Evolutionary conservation across 1,140 invertebrate genomes (phyloP), one percentile per base, ranked within the genome.

Genomic region (Eupristina koningsbergeri): DNA sequence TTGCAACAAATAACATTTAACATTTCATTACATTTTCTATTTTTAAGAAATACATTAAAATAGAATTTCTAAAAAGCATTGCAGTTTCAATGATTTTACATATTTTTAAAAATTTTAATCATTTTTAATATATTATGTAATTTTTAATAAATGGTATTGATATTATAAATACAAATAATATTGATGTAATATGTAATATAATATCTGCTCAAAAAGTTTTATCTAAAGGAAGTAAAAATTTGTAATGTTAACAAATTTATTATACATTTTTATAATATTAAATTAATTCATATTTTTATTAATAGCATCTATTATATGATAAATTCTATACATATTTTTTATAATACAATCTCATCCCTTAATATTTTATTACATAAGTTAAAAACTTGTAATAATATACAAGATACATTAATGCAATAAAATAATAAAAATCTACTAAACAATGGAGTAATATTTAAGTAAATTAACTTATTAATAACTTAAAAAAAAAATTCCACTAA

Each of bases 401-500:
- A 64, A 64, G 11, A 34, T 64, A 34, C 34, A 31, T 64, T 13
- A 64, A 64, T 34, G 29, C 61, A 64, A 64, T 31, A 64, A 34
- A 17, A 58, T 26, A 58, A 58, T 58, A 26, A 26, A 1, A 15
- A 31, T 67, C 0, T 67, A 36, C 0, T 67, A 64, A 64, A 64
- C 3, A 3, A 58, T 76, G 8, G 11, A 45, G 15, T 74, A 50
- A n/a, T 74, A 50, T 0, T 22, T 34, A 50, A 50, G 31, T 50
- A 74, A 22, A 79, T 45, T 47, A n/a, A 63, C 6, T 69, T 31
- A 53, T 17, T 39, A 9, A 67, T n/a, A 22, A 22, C 11, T 64
- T 64, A 31, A 71, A 53, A n/a, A 3, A 53, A 80, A 53, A 29
- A 50, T 81, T 74, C 8, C 47, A 74, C 17, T 74, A 74, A 45